Evolutionary conservation across 2,113 vertebrate genomes (phyloP), one percentile per base, ranked within the genome.

Genomic region (Coregonus clupeaformis): DNA sequence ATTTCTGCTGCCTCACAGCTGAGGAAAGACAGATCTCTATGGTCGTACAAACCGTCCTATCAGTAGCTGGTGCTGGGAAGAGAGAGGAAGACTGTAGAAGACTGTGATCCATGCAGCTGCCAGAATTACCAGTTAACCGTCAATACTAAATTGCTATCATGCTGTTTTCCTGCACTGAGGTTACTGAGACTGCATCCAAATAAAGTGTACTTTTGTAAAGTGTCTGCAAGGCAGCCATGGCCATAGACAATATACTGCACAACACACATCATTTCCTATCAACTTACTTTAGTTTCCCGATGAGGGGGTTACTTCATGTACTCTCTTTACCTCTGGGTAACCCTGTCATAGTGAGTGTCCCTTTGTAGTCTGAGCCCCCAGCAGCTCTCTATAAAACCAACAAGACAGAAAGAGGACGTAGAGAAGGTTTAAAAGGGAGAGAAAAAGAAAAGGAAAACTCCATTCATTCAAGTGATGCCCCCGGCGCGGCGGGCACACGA

Each of bases 391-490:
- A 89, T 90, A 85, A 84, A 85, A 6, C 71, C 72, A 69, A 72
- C 76, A 69, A 78, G 59, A 87, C 82, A 87, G 82, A 87, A 82
- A 80, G 68, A 82, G 29, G 29, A 29, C 29, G 29, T 3, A 29
- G 29, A 78, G 79, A 36, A 74, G 79, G 81, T 75, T 83, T 69
- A 72, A 64, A 68, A 72, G 68, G 12, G 30, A 42, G 13, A 29
- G 24, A 30, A 30, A 66, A 66, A 77, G 30, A 63, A 63, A 79
- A 68, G 75, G 57, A 76, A 69, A 80, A 76, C 36, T 36, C 36
- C 36, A 36, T 36, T 36, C 36, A 82, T 86, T 85, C 69, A 76
- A 85, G 83, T 55, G 70, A 83, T 86, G 80, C 80, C 84, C 85
- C 81, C 74, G 76, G 49, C 3, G 0, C 12, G 25, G 78, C 55